Conservation (phyloP, 2,888 invertebrate species). For the Pristionchus exspectatus region DNA sequence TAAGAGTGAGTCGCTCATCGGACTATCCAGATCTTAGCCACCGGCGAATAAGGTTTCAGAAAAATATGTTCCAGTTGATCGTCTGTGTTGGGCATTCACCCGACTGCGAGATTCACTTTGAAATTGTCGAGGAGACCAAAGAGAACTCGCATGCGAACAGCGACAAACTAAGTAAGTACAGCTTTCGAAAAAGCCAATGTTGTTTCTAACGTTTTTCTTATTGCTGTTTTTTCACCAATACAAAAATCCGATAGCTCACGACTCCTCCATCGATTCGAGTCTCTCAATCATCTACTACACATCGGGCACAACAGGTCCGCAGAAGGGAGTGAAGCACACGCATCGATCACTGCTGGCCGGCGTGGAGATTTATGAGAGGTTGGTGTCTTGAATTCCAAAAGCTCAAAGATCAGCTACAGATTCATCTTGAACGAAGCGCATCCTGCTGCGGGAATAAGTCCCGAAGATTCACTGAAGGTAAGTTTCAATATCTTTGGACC, state of each 20-base stretch:
- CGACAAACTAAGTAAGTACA: neutral
- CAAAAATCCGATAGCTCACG: too few species aligned
- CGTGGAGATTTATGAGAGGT: conserved; percentile 56
- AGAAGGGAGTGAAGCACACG: conserved; percentile 96
- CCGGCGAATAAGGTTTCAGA: too few species aligned
- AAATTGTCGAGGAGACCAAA: neutral
- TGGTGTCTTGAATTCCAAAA: neutral
- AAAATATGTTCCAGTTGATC: neutral
- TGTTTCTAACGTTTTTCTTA: neutral
- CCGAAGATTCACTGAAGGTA: neutral
- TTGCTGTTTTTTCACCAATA: too few species aligned
- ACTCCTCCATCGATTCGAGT: conserved; percentile 8
- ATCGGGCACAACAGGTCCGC: conserved; percentile 89
- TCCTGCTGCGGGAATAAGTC: neutral
- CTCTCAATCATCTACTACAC: conserved; percentile 68
- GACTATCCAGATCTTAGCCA: too few species aligned
- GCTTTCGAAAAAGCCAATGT: neutral
- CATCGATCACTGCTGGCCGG: conserved; percentile 91
- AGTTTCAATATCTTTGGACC: too few species aligned
- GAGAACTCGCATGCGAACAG: neutral
- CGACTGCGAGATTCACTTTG: neutral
- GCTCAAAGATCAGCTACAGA: neutral
- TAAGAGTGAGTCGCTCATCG: neutral
- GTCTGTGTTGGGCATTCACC: neutral
- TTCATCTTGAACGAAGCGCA: neutral